A percentile compares a stretch with the other conserved stretches of the same genome.
Evolutionary conservation across 2,797 vertebrate genomes (phyloP).

Genomic region (Chelidonichthys spinosus): DNA sequence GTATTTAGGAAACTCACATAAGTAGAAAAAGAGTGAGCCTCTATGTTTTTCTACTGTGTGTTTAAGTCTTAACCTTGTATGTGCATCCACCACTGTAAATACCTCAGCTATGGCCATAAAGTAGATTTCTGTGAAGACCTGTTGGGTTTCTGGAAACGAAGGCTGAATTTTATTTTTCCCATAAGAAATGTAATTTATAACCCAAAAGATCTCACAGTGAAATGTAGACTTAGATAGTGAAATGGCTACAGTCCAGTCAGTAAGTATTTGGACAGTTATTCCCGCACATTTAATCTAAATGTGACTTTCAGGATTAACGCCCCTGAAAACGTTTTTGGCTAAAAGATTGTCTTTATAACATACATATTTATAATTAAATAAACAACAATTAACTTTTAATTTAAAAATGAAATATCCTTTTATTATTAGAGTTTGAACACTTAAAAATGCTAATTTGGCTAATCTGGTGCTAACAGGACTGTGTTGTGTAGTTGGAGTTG

Average conservation of each 20-base stretch:
- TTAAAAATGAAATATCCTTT: neutral
- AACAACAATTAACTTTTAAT: neutral
- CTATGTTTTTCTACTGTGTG: neutral
- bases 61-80: neutral
- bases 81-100: neutral
- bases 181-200: neutral
- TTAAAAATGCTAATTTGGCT: neutral
- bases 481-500: neutral
- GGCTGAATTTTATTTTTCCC: neutral
- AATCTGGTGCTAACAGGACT: neutral
- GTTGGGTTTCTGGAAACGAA: neutral
- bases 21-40: neutral
- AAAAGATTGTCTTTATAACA: neutral
- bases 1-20: neutral
- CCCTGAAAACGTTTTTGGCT: neutral
- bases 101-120: neutral
- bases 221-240: neutral
- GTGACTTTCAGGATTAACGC: neutral
- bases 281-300: neutral
- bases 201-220: neutral
- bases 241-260: neutral
- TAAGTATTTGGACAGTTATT: neutral
- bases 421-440: neutral
- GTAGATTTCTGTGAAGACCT: neutral
- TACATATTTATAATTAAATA: neutral